phyloP scores from a whole-genome alignment of 2,797 vertebrate genomes.

The Syngnathus acus region DNA sequence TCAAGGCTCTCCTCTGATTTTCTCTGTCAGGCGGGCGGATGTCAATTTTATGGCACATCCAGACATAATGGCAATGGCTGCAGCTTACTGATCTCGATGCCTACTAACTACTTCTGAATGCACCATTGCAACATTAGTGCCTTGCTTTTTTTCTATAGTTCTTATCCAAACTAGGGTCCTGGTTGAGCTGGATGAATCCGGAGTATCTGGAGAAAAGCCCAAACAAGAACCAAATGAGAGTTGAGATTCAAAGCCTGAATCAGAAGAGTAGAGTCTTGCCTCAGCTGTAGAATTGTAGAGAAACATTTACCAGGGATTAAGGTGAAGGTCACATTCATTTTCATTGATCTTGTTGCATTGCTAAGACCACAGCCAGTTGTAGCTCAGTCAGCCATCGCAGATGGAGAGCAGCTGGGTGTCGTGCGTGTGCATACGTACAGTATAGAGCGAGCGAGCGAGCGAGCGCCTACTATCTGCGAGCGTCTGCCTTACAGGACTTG shows the following conservation, averaged over 20 bases:
- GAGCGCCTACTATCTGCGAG: background rate
- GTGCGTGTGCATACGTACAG: slow-evolving; percentile 5
- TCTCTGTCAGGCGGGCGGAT: slow-evolving; percentile 22
- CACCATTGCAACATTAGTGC: background rate
- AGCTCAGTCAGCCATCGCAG: slow-evolving; percentile 18
- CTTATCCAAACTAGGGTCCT: background rate
- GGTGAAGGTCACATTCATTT: slow-evolving; percentile 19
- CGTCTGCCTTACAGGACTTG: slow-evolving; percentile 6
- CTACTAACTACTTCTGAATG: slow-evolving; percentile 30
- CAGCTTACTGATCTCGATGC: slow-evolving; percentile 24
- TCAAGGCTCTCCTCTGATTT: slow-evolving; percentile 35
- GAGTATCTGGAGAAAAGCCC: too few species aligned
- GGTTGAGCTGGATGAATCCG: too few species aligned
- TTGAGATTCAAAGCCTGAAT: too few species aligned
- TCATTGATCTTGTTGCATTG: slow-evolving; percentile 18
- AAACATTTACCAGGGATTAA: slow-evolving; percentile 19
- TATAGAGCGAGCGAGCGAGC: too few species aligned
- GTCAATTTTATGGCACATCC: slow-evolving; percentile 52
- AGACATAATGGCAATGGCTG: slow-evolving; percentile 45
- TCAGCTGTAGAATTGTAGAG: background rate
- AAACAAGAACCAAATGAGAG: too few species aligned
- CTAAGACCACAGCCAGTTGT: slow-evolving; percentile 22
- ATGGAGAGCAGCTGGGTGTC: slow-evolving; percentile 20
- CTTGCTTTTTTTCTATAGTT: background rate
- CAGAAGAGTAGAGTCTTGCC: too few species aligned